These are phyloP conservation scores for Porites australiensis DNA, from an alignment of 64 coral and sea anemone species.

Conservation along the genomic window DNA sequence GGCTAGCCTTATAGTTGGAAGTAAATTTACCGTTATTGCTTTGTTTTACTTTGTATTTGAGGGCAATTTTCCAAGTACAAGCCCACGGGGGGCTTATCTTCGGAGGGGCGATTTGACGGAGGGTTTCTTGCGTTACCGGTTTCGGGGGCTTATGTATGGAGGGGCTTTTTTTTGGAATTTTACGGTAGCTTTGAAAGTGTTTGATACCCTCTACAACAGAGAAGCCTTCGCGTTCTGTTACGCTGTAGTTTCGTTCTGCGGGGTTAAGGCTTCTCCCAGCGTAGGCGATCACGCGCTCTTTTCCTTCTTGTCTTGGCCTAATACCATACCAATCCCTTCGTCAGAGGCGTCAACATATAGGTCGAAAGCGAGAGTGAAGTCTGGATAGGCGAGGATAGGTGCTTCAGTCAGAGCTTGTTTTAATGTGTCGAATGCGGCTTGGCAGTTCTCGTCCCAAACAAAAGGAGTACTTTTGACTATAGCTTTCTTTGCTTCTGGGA, in stretches of 20 bases:
- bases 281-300: slow-evolving; percentile 16
- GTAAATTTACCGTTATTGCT: no score
- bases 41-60: no score
- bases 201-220: slow-evolving; percentile 13
- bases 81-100: no score
- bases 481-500: no score
- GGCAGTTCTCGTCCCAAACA: no score
- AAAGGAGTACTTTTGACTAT: no score
- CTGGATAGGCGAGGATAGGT: slow-evolving; percentile 37
- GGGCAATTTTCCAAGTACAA: no score
- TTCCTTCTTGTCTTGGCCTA: slow-evolving; percentile 10
- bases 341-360: slow-evolving; percentile 25
- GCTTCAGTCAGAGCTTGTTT: slow-evolving; percentile 14
- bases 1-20: no score
- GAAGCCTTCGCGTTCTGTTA: slow-evolving; percentile 16
- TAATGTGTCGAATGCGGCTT: not conserved
- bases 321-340: slow-evolving; percentile 11
- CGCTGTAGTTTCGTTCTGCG: slow-evolving; percentile 24
- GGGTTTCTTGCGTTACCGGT: no score
- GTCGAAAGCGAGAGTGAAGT: slow-evolving; percentile 27
- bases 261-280: slow-evolving; percentile 14
- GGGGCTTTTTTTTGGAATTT: no score
- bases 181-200: slow-evolving; percentile 22
- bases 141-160: no score
- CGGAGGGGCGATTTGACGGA: no score